A percentile compares a stretch with the other conserved stretches of the same genome.
Conservation (phyloP, 2,888 invertebrate genomes). For the Aricia artaxerxes region DNA sequence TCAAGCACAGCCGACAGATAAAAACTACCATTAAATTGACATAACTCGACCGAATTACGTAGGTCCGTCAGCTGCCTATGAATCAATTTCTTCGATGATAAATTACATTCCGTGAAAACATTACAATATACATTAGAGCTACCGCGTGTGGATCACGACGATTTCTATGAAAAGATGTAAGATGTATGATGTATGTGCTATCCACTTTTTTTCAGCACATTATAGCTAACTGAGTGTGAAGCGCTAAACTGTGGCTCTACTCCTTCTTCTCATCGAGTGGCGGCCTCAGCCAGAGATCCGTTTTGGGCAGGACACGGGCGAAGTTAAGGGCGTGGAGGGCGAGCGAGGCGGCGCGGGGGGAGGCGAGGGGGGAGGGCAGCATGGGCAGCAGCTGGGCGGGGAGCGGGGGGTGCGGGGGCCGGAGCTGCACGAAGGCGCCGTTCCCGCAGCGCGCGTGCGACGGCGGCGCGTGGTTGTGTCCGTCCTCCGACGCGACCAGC, state of each 20-base stretch:
- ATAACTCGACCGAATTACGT: no score
- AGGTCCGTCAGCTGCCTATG: no score
- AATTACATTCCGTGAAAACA: no score
- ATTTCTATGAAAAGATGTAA: no score
- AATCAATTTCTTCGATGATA: no score
- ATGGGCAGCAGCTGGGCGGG: constrained; percentile 47
- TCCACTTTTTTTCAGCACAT: background rate
- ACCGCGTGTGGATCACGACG: no score
- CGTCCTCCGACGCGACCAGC: constrained; percentile 67
- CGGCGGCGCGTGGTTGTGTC: constrained; percentile 71
- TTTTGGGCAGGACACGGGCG: constrained; percentile 68
- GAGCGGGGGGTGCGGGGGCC: constrained; percentile 53
- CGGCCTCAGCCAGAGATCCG: constrained; percentile 72
- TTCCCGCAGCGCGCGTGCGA: constrained; percentile 75
- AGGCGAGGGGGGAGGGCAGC: constrained; percentile 56
- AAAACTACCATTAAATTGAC: no score
- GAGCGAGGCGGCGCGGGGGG: constrained; percentile 58
- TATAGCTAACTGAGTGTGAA: background rate
- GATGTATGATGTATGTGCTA: no score
- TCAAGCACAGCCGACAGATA: no score
- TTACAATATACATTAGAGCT: no score
- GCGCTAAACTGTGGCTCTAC: constrained; percentile 34
- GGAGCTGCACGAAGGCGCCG: constrained; percentile 72
- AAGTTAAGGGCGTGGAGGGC: constrained; percentile 68
- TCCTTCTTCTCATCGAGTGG: constrained; percentile 64